Percentiles rank a stretch among this genome's conserved stretches.
phyloP scores from a whole-genome alignment of 1,140 invertebrate genomes.

The Pemphigus obesinymphae region DNA sequence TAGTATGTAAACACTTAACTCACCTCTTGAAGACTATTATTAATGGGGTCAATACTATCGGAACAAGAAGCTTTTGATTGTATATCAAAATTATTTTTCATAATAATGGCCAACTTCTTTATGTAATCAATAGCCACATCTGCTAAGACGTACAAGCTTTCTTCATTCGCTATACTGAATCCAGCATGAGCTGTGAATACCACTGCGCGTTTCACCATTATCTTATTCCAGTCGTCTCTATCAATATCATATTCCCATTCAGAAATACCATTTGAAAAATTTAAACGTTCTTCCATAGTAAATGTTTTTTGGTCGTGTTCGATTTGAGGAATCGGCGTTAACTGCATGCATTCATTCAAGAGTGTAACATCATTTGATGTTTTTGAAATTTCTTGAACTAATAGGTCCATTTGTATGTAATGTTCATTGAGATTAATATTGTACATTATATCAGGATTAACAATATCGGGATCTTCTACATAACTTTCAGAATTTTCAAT shows the following conservation, averaged over 20 bases:
- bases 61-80: neutral
- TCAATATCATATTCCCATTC: conserved; percentile 16
- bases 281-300: neutral
- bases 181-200: conserved; percentile 21
- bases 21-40: conserved; percentile 13
- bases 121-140: conserved; percentile 1
- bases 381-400: neutral
- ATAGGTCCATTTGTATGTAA: neutral
- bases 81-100: conserved; percentile 32
- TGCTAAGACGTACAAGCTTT: conserved; percentile 17
- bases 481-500: neutral
- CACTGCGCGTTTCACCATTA: conserved; percentile 12
- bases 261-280: neutral
- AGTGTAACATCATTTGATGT: neutral
- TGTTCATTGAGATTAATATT: conserved; percentile 26
- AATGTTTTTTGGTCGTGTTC: neutral
- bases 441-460: conserved; percentile 22
- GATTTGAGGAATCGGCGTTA: conserved; percentile 9
- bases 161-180: conserved; percentile 22
- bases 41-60: neutral
- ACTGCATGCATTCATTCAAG: neutral
- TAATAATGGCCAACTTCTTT: conserved; percentile 5
- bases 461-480: conserved; percentile 16
- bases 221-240: neutral
- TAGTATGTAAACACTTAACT: neutral